Evolutionary conservation across 2,888 invertebrate genomes (phyloP).

Genomic region (Nasonovia ribisnigri): DNA sequence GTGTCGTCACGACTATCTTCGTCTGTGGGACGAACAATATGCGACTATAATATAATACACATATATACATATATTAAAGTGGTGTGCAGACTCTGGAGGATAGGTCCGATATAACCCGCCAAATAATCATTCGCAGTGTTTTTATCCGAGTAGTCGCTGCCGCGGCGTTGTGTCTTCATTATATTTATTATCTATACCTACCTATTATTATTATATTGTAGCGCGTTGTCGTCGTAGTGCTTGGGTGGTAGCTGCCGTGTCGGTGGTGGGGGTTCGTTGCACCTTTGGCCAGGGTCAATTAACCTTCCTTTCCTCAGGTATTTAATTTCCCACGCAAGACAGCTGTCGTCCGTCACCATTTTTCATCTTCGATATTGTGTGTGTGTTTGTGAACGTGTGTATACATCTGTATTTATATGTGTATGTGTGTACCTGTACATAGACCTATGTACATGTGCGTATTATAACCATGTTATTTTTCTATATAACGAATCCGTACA

Average conservation of each 20-base stretch:
- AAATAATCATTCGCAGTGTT: conserved; percentile 41
- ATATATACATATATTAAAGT: neutral
- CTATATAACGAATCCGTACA: conserved; percentile 60
- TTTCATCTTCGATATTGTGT: conserved; percentile 62
- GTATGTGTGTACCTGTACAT: neutral
- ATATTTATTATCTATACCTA: neutral
- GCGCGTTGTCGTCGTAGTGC: neutral
- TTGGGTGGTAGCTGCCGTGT: neutral
- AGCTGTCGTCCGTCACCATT: conserved; percentile 65
- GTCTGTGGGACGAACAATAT: conserved; percentile 43
- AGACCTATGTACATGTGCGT: neutral
- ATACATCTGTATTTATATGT: neutral
- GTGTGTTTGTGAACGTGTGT: neutral
- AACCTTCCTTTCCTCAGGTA: conserved; percentile 63
- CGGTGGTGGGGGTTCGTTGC: conserved; percentile 53
- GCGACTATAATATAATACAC: neutral
- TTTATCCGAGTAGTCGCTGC: neutral
- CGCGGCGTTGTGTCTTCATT: neutral
- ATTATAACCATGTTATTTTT: conserved; percentile 44
- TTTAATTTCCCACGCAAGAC: conserved; percentile 65
- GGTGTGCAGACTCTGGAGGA: neutral
- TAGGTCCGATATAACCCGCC: conserved; percentile 35
- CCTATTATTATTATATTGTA: conserved; percentile 16
- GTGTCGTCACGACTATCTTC: conserved; percentile 39
- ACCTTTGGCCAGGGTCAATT: conserved; percentile 65